A percentile compares a stretch with the other conserved stretches of the same genome.
Conservation (phyloP, 1,140 invertebrate genomes). For the Lordiphosa mommai region DNA sequence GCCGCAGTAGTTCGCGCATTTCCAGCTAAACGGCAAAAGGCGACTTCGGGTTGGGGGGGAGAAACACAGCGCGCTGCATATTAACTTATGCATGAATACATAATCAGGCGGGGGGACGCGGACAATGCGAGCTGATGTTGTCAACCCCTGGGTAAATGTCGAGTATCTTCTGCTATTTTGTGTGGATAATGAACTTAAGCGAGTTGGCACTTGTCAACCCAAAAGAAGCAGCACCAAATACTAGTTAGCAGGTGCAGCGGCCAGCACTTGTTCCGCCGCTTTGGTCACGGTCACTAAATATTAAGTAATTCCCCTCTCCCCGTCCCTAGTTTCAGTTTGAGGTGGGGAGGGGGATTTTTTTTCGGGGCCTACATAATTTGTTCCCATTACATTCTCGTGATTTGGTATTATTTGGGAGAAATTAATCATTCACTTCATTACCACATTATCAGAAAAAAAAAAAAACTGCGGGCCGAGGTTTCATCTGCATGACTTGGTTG, state of each 20-base stretch:
- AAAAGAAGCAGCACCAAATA: background rate
- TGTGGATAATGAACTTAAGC: constrained; percentile 51
- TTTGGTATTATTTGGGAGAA: constrained; percentile 48
- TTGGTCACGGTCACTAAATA: constrained; percentile 63
- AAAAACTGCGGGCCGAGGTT: background rate
- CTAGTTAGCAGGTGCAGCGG: constrained; percentile 38
- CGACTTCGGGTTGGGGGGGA: background rate
- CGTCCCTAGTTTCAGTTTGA: background rate
- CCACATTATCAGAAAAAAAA: constrained; percentile 35
- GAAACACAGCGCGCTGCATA: constrained; percentile 8
- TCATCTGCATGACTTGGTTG: constrained; percentile 42
- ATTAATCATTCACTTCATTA: constrained; percentile 67
- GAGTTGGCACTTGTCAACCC: constrained; percentile 30
- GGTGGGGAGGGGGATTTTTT: background rate
- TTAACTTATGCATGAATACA: constrained; percentile 72
- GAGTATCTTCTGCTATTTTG: constrained; percentile 14
- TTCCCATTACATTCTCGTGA: constrained; percentile 48
- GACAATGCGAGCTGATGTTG: constrained; percentile 47
- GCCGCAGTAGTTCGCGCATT: constrained; percentile 78
- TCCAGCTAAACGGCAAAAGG: constrained; percentile 60
- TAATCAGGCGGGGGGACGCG: constrained; percentile 45
- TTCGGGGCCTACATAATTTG: constrained; percentile 25
- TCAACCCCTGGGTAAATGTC: constrained; percentile 45
- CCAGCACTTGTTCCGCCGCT: constrained; percentile 5
- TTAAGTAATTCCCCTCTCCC: constrained; percentile 48